Base-by-base conservation (phyloP, 2,113 vertebrate species). In the Mystacornis crossleyi region DNA sequence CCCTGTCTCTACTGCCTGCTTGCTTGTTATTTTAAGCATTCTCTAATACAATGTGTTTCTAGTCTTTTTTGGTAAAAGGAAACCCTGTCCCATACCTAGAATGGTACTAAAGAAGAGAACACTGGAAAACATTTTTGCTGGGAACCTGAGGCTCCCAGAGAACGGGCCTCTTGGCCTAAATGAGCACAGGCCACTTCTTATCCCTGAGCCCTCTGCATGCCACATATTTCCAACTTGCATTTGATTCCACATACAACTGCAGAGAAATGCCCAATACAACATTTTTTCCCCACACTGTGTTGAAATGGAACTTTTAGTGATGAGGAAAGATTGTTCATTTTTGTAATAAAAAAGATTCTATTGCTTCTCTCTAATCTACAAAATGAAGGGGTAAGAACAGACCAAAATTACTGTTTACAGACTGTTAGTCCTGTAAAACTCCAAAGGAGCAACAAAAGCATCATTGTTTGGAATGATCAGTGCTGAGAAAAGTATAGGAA, bases 221-320 rank as follows among this genome's bases (percentile, higher is more conserved):
- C 29, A 48, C 11, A 1, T 18, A 16, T 9, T 11, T 29, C 38
- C 71, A 38, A 9, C 13, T 10, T 12, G 33, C 28, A 16, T 54
- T 53, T 43, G 2, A 31, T 48, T 45, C n/a, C 60, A 33, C 0
- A 5, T 5, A 33, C 21, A 43, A 6, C 2, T 40, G 26, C 65
- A 74, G n/a, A 70, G 16, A 48, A 73, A 50, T 5, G 12, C 20
- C 51, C 45, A 38, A 2, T 1, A 19, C 10, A 60, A 4, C 4
- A 26, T 2, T 18, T 69, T 12, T 16, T 2, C n/a, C 8, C 1
- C 9, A 5, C 9, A 2, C 7, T 14, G 24, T 19, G 10, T 36
- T 69, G 15, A 91, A 89, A 71, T 4, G 5, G 38, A 83, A 26
- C 12, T 61, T 82, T 34, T 12, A 80, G 23, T 1, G 12, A 51